Conservation (phyloP, 2,888 invertebrate species). For the Rhorus exstirpatorius region DNA sequence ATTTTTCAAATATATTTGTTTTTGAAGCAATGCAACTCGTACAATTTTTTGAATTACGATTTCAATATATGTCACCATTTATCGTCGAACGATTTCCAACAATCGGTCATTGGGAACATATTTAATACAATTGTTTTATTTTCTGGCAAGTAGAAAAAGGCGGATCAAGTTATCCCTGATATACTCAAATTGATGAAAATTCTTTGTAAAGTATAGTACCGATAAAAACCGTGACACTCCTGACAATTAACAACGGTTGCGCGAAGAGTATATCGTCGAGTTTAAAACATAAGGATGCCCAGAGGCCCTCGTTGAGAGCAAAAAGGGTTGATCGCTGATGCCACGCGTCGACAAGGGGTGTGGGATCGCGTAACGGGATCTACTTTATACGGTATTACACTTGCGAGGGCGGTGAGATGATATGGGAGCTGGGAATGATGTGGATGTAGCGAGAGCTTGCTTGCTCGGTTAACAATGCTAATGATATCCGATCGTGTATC, state of each 20-base stretch:
- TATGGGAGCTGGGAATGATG: conserved; percentile 16
- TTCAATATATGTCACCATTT: too few species aligned
- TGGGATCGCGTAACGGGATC: conserved; percentile 75
- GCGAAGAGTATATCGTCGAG: conserved; percentile 34
- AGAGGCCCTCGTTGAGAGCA: conserved; percentile 56
- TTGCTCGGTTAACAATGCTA: conserved; percentile 85
- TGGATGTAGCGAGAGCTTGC: conserved; percentile 64
- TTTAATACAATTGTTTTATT: too few species aligned
- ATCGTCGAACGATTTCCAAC: too few species aligned
- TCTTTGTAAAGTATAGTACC: too few species aligned
- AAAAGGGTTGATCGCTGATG: conserved; percentile 72
- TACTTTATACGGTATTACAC: conserved; percentile 75
- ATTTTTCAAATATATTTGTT: too few species aligned
- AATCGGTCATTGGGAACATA: too few species aligned
- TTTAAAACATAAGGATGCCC: conserved; percentile 72
- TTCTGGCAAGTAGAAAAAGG: too few species aligned
- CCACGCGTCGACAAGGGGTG: conserved; percentile 64
- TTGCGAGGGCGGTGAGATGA: conserved; percentile 50
- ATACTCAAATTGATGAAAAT: too few species aligned
- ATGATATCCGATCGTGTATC: conserved; percentile 81
- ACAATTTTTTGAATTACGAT: too few species aligned
- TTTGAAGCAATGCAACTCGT: too few species aligned
- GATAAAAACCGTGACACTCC: conserved; percentile 33
- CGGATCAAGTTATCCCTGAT: too few species aligned
- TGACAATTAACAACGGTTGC: neutral